A percentile compares a stretch with the other conserved stretches of the same genome.
These are phyloP conservation scores for Rotaria socialis DNA, from an alignment of 2,888 invertebrate species.

Conservation along the genomic window DNA sequence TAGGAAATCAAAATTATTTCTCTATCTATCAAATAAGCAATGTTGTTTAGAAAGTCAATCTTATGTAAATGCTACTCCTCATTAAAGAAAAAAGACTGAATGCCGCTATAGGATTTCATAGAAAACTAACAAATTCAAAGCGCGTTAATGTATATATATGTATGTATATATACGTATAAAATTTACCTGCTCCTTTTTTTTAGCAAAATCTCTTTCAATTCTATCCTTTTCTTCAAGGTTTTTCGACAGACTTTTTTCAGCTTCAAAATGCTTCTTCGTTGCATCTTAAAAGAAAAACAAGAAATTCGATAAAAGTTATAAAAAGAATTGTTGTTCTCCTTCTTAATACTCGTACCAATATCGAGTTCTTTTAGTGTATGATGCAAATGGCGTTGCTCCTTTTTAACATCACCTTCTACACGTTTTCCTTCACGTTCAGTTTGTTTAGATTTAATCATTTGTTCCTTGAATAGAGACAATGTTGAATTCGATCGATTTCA, in stretches of 20 bases:
- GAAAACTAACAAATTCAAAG: too few relatives aligned
- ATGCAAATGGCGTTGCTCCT: constrained; percentile 55
- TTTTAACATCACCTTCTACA: constrained; percentile 56
- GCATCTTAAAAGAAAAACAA: not conserved
- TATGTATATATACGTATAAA: not conserved
- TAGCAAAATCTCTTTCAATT: constrained; percentile 52
- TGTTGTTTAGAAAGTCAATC: too few relatives aligned
- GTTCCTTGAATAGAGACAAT: constrained; percentile 49
- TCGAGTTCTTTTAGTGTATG: constrained; percentile 56
- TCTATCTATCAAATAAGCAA: too few relatives aligned
- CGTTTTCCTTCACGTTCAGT: constrained; percentile 56
- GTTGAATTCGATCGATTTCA: not conserved
- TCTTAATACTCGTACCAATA: constrained; percentile 51
- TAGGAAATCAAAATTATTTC: too few relatives aligned
- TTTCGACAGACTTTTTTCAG: constrained; percentile 46
- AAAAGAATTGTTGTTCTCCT: too few relatives aligned
- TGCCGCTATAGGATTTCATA: too few relatives aligned
- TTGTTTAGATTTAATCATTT: constrained; percentile 59
- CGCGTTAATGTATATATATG: not conserved
- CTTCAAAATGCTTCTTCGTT: constrained; percentile 37
- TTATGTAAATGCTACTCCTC: too few relatives aligned
- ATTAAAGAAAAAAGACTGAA: too few relatives aligned
- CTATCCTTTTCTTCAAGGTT: constrained; percentile 54
- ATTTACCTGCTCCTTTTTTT: constrained; percentile 54
- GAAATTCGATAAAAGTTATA: too few relatives aligned